Percentiles rank a stretch among this genome's conserved stretches.
Conservation (phyloP, 2,888 invertebrate genomes). For the Melipona beecheii region DNA sequence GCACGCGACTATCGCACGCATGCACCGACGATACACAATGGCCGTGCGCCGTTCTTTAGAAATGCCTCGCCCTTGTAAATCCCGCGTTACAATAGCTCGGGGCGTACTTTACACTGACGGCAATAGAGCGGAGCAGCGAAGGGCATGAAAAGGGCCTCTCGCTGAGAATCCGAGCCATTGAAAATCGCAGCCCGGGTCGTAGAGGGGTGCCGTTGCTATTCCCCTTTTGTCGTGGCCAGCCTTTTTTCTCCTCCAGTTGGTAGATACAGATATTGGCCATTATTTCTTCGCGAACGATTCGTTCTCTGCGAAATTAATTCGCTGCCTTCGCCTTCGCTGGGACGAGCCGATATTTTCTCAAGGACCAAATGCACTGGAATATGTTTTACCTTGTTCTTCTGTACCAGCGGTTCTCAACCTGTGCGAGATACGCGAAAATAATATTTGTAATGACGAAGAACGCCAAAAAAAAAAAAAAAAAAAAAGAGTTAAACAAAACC, state of each 20-base stretch:
- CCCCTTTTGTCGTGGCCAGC: conserved; percentile 29
- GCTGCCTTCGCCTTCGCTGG: too few species aligned
- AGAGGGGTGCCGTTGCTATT: conserved; percentile 21
- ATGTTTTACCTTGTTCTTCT: too few species aligned
- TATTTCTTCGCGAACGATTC: conserved; percentile 14
- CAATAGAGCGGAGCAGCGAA: conserved; percentile 35
- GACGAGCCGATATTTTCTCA: background rate
- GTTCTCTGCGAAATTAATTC: conserved; percentile 30
- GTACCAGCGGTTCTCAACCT: too few species aligned
- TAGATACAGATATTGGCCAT: conserved; percentile 26
- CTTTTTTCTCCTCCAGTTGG: conserved; percentile 21
- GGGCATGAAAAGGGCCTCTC: conserved; percentile 44
- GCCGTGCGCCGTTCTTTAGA: conserved; percentile 46
- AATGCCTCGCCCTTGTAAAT: conserved; percentile 54
- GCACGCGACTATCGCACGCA: conserved; percentile 24
- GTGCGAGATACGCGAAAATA: too few species aligned
- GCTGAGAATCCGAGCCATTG: conserved; percentile 42
- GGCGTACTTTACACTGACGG: conserved; percentile 43
- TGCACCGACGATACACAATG: conserved; percentile 30
- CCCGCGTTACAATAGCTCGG: conserved; percentile 36
- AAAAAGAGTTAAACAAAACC: too few species aligned
- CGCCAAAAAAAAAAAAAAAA: too few species aligned
- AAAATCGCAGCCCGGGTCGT: conserved; percentile 37
- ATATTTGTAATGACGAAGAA: too few species aligned
- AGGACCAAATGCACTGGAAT: background rate